Evolutionary conservation across 2,797 vertebrate species (phyloP).

Genomic region (Megalops cyprinoides): DNA sequence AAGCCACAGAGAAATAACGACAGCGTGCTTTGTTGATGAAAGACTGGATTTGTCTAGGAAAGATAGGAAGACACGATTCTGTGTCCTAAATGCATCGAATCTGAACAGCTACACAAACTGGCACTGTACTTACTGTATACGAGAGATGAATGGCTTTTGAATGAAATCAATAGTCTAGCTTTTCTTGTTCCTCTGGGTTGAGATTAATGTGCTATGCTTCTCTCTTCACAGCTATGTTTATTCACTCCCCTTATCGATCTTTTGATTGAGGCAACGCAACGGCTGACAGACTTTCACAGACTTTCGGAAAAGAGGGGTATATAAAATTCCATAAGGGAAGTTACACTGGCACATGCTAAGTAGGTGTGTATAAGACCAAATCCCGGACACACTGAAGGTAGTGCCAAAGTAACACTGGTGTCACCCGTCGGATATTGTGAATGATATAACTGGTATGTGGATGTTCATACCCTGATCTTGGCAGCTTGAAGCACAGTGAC

Average conservation of each 20-base stretch:
- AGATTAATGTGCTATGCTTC: constrained; percentile 38
- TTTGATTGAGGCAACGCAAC: constrained; percentile 18
- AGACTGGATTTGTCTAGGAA: too few species aligned
- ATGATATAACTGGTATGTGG: background rate
- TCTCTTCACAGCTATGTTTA: constrained; percentile 34
- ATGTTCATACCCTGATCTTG: too few species aligned
- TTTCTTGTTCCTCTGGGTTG: constrained; percentile 51
- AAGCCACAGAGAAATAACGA: too few species aligned
- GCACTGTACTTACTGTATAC: constrained; percentile 20
- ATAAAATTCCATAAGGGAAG: constrained; percentile 37
- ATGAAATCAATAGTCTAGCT: constrained; percentile 60
- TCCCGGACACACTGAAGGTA: too few species aligned
- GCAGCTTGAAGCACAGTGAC: too few species aligned
- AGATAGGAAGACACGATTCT: too few species aligned
- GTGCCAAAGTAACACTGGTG: background rate
- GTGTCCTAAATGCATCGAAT: too few species aligned
- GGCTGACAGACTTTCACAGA: background rate
- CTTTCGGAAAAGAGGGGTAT: background rate
- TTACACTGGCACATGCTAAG: constrained; percentile 16
- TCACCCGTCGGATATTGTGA: background rate
- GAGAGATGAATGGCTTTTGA: constrained; percentile 55
- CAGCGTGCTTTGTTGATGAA: too few species aligned
- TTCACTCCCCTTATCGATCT: constrained; percentile 52
- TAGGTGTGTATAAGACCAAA: background rate
- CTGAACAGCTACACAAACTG: background rate